A percentile compares a stretch with the other conserved stretches of the same genome.
These are phyloP conservation scores for Pholis gunnellus DNA, from an alignment of 2,113 vertebrate genomes.

Conservation along the genomic window DNA sequence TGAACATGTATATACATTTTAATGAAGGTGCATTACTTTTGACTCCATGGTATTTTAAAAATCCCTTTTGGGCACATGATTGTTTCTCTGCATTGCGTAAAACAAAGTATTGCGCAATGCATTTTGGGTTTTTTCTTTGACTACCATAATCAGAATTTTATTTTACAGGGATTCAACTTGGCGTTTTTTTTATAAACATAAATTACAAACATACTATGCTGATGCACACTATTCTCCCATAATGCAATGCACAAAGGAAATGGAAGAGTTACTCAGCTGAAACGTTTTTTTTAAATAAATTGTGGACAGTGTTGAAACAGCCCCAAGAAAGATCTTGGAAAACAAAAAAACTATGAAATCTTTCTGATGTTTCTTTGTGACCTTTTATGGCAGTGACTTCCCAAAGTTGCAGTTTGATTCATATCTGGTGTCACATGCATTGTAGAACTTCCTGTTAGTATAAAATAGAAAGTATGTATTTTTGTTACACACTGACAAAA, in stretches of 20 bases:
- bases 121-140: constrained; percentile 3
- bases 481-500: not conserved
- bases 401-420: not conserved
- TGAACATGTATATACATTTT: constrained; percentile 4
- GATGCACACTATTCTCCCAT: not conserved
- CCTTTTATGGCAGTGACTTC: not conserved
- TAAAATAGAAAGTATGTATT: not conserved
- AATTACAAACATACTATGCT: not conserved
- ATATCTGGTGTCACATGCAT: not conserved
- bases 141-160: no score
- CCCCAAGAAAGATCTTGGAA: not conserved
- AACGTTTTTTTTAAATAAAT: not conserved
- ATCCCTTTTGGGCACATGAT: not conserved
- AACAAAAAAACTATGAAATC: not conserved
- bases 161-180: not conserved
- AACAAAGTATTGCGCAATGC: not conserved
- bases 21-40: constrained; percentile 24
- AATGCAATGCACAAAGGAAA: constrained; percentile 23
- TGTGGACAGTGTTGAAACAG: constrained; percentile 11
- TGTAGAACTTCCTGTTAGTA: not conserved
- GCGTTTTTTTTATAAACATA: not conserved
- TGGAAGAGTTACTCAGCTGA: not conserved
- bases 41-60: constrained; percentile 10
- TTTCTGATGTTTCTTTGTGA: not conserved
- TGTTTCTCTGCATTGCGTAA: not conserved